phyloP scores from a whole-genome alignment of 2,888 invertebrate genomes.

The Mylabris sibirica region DNA sequence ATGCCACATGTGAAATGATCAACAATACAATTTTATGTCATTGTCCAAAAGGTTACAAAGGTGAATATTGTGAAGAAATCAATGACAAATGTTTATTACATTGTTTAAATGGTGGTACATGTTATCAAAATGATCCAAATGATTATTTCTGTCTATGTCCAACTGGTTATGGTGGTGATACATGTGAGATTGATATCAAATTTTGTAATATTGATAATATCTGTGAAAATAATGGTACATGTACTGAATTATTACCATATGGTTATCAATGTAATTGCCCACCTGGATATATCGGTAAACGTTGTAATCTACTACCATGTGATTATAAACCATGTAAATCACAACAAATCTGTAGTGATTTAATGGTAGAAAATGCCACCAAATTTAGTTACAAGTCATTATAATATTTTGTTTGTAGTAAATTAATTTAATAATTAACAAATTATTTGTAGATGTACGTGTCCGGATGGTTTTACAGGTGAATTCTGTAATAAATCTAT shows the following conservation, averaged over 20 bases:
- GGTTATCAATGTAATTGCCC: conserved; percentile 64
- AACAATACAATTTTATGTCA: conserved; percentile 55
- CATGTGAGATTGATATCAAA: conserved; percentile 49
- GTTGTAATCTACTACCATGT: conserved; percentile 68
- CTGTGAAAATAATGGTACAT: conserved; percentile 61
- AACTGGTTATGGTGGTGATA: conserved; percentile 54
- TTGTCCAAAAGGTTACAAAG: conserved; percentile 64
- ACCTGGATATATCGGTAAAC: conserved; percentile 64
- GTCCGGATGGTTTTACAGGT: conserved; percentile 66
- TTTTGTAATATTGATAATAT: conserved; percentile 47
- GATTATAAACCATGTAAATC: conserved; percentile 66
- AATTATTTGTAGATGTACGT: conserved; percentile 63
- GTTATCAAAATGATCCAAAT: conserved; percentile 59
- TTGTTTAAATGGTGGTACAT: conserved; percentile 64
- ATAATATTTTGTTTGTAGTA: conserved; percentile 16
- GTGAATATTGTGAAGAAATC: conserved; percentile 63
- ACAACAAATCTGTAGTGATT: conserved; percentile 59
- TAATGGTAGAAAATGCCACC: conserved; percentile 57
- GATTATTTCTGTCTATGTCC: conserved; percentile 61
- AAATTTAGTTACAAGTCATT: conserved; percentile 60
- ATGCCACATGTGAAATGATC: conserved; percentile 61
- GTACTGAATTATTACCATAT: conserved; percentile 54
- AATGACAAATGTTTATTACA: conserved; percentile 55
- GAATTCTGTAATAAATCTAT: conserved; percentile 61
- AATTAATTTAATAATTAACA: conserved; percentile 19